These are phyloP conservation scores for Philereme vetulata DNA, from an alignment of 2,888 invertebrate species.

Conservation along the genomic window DNA sequence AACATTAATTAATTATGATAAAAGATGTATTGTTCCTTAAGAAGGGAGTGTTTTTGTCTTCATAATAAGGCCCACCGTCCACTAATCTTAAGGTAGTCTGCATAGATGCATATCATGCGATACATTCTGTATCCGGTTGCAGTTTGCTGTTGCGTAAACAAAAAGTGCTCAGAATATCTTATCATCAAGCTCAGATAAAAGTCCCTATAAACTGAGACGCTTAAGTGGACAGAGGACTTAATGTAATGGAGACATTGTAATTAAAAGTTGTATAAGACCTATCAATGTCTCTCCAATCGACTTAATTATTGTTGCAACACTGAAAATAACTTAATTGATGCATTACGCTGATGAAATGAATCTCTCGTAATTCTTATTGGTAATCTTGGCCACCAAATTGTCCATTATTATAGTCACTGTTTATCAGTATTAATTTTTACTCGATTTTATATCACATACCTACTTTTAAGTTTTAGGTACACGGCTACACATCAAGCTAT, in stretches of 20 bases:
- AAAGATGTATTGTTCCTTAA: constrained; percentile 32
- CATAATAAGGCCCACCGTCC: neutral
- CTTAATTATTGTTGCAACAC: constrained; percentile 7
- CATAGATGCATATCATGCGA: no score
- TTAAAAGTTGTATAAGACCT: constrained; percentile 14
- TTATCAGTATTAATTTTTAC: no score
- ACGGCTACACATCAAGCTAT: no score
- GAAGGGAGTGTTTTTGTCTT: neutral
- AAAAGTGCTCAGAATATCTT: no score
- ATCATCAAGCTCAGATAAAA: no score
- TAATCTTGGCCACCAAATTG: no score
- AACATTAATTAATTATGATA: constrained; percentile 47
- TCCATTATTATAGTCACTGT: no score
- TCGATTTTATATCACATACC: no score
- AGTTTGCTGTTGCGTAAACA: no score
- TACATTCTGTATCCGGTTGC: no score
- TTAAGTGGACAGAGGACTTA: neutral
- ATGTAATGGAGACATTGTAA: constrained; percentile 18
- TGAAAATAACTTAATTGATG: constrained; percentile 5
- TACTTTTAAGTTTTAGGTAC: no score
- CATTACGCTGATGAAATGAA: constrained; percentile 4
- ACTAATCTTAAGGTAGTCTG: neutral
- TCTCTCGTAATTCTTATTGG: neutral
- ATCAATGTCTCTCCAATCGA: constrained; percentile 6
- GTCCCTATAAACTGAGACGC: no score